Base-by-base conservation (phyloP, 2,113 vertebrate species). In the Aldabrachelys gigantea region DNA sequence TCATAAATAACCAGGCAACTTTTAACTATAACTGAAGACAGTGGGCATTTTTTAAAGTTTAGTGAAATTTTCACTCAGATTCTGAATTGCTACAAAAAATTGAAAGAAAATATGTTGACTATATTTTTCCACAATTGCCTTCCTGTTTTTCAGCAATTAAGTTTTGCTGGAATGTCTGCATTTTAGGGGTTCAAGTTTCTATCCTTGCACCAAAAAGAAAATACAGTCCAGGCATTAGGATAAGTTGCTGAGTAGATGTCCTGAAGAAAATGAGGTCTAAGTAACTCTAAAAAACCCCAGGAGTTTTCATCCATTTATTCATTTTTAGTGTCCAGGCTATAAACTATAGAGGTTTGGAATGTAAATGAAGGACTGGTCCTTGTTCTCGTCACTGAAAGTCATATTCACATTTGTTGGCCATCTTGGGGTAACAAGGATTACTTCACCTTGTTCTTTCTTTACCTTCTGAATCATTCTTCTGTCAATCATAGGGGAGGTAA, bases 271-370 rank as follows among this genome's bases (percentile, higher is more conserved):
- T 57, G 56, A 27, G 56, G 56, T 57, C 56, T 27, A 57, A 12
- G 25, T 57, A 57, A 57, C 25, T 57, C 10, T 27, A 11, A 27
- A 57, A 27, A 27, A 27, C 5, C 56, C 22, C 21, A 25, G 69
- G 56, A 10, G 5, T 49, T 87, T 94, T 87, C 76, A 49, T 81
- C 82, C 12, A 4, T 84, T 4, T 76, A 10, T 80, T 93, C 91
- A 88, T 88, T 75, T 57, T 57, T 57, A 57, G 56, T 27, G 56
- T 27, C 56, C 11, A 27, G 10, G 56, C 25, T 57, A 57, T 57
- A 10, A 57, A 27, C 25, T 57, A 25, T 57, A 57, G 56, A 57
- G 25, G 56, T 57, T 27, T 57, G 24, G 25, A 57, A 10, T 57
- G 10, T 27, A 27, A 10, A 57, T 27, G 25, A 57, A 27, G 56